These are phyloP conservation scores for Zaprionus gabonicus DNA, from an alignment of 1,140 invertebrate species.

Conservation along the genomic window DNA sequence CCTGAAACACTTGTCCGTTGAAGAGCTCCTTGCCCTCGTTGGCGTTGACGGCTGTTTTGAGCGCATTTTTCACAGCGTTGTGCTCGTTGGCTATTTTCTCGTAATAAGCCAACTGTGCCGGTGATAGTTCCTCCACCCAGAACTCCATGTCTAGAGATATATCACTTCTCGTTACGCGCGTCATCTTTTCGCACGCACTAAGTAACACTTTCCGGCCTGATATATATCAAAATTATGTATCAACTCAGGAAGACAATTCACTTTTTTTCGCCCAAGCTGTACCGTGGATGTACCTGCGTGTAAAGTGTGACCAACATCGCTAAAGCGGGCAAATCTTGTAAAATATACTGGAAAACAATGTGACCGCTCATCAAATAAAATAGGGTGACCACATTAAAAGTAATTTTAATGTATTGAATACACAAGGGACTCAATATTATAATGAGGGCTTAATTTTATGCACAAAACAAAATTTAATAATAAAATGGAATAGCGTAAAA, in stretches of 20 bases:
- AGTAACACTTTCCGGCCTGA: conserved; percentile 5
- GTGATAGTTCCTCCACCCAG: conserved; percentile 88
- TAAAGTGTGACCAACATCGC: conserved; percentile 26
- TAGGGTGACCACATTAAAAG: conserved; percentile 1
- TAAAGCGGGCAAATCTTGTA: not conserved
- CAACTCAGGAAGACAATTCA: not conserved
- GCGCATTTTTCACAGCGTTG: conserved; percentile 86
- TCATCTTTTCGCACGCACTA: conserved; percentile 63
- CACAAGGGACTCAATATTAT: not conserved
- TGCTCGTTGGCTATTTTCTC: conserved; percentile 87
- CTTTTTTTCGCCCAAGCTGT: conserved; percentile 56
- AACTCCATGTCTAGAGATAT: conserved; percentile 87
- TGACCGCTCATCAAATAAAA: not conserved
- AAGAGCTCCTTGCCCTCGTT: conserved; percentile 87
- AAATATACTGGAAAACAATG: not conserved
- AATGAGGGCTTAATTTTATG: not conserved
- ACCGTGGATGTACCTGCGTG: conserved; percentile 62
- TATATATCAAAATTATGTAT: conserved; percentile 27
- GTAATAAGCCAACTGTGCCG: conserved; percentile 86
- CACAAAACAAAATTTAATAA: not conserved
- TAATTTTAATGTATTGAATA: not conserved
- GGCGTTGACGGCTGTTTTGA: conserved; percentile 86
- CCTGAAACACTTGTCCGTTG: conserved; percentile 87
- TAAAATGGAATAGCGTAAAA: no score
- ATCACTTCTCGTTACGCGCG: conserved; percentile 79